Percentiles rank a stretch among this genome's conserved stretches.
Conservation (phyloP, 1,140 invertebrate genomes). For the Drosophila insularis region DNA sequence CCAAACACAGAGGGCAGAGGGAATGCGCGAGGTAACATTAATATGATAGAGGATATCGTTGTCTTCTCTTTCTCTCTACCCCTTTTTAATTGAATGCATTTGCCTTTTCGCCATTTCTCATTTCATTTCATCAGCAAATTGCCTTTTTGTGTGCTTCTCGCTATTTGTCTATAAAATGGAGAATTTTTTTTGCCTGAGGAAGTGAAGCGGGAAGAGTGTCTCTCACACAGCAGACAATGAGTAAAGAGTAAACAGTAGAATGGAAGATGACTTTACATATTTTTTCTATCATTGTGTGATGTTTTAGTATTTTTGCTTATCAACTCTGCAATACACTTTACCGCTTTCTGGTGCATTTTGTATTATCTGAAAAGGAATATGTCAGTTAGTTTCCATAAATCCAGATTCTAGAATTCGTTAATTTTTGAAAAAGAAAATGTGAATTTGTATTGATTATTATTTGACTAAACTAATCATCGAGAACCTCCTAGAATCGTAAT, state of each 20-base stretch:
- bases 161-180: constrained; percentile 54
- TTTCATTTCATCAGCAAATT: constrained; percentile 65
- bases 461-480: too few relatives aligned
- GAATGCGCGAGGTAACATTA: not conserved
- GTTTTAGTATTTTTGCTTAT: not conserved
- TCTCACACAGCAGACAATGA: not conserved
- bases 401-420: too few relatives aligned
- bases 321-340: too few relatives aligned
- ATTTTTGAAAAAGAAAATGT: too few relatives aligned
- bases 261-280: not conserved
- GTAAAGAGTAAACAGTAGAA: not conserved
- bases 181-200: not conserved
- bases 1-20: not conserved
- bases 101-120: constrained; percentile 38
- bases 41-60: not conserved
- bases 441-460: too few relatives aligned
- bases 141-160: constrained; percentile 46
- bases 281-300: not conserved
- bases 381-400: too few relatives aligned
- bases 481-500: too few relatives aligned
- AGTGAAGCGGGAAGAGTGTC: not conserved
- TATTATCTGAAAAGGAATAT: too few relatives aligned
- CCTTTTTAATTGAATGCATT: constrained; percentile 58
- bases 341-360: too few relatives aligned
- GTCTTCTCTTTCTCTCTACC: not conserved